phyloP scores from a whole-genome alignment of 1,140 invertebrate species.

The Antheraea mylitta region DNA sequence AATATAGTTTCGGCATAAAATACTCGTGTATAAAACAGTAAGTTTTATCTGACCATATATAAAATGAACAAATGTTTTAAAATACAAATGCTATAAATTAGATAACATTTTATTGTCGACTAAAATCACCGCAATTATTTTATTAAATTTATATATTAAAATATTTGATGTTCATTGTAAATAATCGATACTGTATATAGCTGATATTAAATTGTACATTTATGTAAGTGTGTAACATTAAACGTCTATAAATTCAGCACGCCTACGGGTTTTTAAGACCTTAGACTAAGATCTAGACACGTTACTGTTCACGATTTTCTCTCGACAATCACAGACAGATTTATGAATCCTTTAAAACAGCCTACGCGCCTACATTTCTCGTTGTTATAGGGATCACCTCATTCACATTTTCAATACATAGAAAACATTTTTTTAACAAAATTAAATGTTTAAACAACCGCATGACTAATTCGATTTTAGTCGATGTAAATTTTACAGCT shows the following conservation, averaged over 20 bases:
- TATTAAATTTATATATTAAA: too few species aligned
- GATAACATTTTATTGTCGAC: too few species aligned
- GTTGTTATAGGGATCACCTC: slow-evolving; percentile 4
- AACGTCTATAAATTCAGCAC: slow-evolving; percentile 33
- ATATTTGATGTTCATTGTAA: too few species aligned
- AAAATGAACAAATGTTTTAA: too few species aligned
- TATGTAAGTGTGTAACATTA: neutral
- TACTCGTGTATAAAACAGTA: too few species aligned
- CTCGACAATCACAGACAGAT: slow-evolving; percentile 54
- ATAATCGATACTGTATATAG: neutral
- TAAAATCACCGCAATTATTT: too few species aligned
- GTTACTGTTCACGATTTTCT: slow-evolving; percentile 56
- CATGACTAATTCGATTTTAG: neutral
- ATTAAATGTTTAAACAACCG: neutral
- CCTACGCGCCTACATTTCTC: slow-evolving; percentile 38
- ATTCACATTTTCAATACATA: slow-evolving; percentile 4
- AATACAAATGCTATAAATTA: too few species aligned
- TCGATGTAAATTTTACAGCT: neutral
- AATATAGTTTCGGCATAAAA: too few species aligned
- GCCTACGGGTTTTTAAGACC: slow-evolving; percentile 36
- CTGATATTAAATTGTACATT: slow-evolving; percentile 33
- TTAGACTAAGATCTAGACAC: slow-evolving; percentile 27
- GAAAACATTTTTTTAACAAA: neutral
- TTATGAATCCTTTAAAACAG: slow-evolving; percentile 48
- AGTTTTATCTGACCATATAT: too few species aligned